Evolutionary conservation across 2,797 vertebrate genomes (phyloP), one percentile per base, ranked within the genome.

Genomic region (Coendou prehensilis): DNA sequence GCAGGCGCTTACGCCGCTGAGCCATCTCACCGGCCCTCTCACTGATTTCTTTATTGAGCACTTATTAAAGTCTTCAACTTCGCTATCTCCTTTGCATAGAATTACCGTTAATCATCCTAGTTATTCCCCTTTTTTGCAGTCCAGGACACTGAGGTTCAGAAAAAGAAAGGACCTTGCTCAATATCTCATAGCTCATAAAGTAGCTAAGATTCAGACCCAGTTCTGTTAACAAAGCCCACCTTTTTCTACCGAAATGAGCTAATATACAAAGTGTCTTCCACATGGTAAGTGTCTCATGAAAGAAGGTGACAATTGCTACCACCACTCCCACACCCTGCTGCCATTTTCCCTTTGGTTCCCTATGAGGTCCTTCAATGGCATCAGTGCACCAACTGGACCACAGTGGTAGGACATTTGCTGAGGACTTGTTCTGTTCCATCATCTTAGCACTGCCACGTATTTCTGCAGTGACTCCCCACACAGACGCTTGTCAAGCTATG

Each of bases 401-500:
- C 3, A 52, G 63, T 8, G 10, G 1, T 20, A 75, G 69, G 41
- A 59, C 69, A 73, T 82, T 33, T 37, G 45, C 56, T 64, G 87
- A 82, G 79, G 63, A 75, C 81, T 64, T 63, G 37, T 28, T 87
- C 91, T 45, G 14, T 75, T 89, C 69, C 41, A 47, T 64, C 54
- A 30, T 75, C 91, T 92, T 87, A 87, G 2, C 4, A 18, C 22
- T 92, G 91, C 85, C 84, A 78, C 28, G 1, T 37, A 57, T 73
- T 87, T 94, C 93, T 61, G 87, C 63, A 69, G 28, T 5, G 73
- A 75, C n/a, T 91, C 85, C 52, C 69, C 75, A 73, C 10, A 13
- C 59, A 45, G 87, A 61, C 52, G 37, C 87, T 52, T 92, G 82
- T 96, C 50, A 56, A 97, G 92, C 76, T 37, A 75, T 71, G 88